These are phyloP conservation scores for Euthynnus affinis DNA, from an alignment of 2,797 vertebrate genomes.

Conservation along the genomic window DNA sequence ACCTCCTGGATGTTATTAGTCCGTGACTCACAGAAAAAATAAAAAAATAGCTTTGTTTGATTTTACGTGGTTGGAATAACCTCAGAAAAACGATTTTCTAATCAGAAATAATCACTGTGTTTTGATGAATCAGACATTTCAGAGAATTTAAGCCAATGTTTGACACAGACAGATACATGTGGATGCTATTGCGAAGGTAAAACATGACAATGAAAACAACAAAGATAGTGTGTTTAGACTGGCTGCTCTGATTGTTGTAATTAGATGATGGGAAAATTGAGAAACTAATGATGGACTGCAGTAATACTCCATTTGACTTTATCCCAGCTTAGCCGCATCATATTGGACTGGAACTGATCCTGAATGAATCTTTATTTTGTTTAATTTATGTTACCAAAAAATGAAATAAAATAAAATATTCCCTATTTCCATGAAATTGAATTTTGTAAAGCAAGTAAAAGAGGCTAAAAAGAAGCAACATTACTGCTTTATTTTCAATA, in stretches of 20 bases:
- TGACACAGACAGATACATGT: neutral
- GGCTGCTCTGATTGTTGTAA: neutral
- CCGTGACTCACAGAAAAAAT: slow-evolving; percentile 35
- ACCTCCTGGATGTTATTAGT: slow-evolving; percentile 18
- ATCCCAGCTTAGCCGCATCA: no score
- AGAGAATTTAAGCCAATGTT: neutral
- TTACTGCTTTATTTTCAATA: neutral
- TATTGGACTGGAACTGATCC: no score
- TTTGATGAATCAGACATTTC: slow-evolving; percentile 6
- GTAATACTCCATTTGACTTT: neutral
- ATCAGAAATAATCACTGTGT: slow-evolving; percentile 38
- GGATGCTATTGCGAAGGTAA: neutral
- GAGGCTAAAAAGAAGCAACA: neutral
- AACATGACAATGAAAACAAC: neutral
- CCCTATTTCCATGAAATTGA: neutral
- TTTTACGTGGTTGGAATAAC: slow-evolving; percentile 26
- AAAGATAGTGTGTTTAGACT: neutral
- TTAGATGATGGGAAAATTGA: slow-evolving; percentile 10
- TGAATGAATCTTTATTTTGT: no score
- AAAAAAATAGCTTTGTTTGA: neutral
- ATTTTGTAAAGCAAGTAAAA: neutral
- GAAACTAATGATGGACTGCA: neutral
- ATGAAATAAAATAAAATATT: no score
- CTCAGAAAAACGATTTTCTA: slow-evolving; percentile 28
- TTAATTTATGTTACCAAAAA: no score